Conservation (phyloP, 2,797 vertebrate species). For the Manis javanica region DNA sequence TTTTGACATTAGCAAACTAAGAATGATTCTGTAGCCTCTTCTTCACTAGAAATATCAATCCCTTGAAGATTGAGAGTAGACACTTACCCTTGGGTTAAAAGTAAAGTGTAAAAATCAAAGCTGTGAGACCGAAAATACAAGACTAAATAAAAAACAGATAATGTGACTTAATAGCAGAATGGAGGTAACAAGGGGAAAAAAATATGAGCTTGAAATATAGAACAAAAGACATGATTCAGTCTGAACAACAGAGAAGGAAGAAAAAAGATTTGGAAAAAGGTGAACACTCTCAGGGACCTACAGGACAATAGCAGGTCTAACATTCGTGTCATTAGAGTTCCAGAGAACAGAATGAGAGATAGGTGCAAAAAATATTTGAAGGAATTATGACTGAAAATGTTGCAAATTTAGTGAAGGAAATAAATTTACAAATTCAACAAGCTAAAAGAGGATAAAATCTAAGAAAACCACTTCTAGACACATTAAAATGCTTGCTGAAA, state of each 20-base stretch:
- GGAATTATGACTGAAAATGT: background rate
- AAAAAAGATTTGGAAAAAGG: background rate
- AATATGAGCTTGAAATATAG: background rate
- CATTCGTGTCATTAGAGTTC: background rate
- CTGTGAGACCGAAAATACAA: background rate
- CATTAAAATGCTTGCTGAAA: background rate
- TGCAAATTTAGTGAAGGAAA: background rate
- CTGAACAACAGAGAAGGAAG: background rate
- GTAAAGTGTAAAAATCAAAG: background rate
- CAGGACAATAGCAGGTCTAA: background rate
- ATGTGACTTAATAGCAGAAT: background rate
- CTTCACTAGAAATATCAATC: background rate
- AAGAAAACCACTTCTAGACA: background rate
- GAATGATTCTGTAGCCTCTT: slow-evolving; percentile 3
- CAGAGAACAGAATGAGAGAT: background rate
- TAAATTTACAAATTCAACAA: background rate
- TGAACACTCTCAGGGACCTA: background rate
- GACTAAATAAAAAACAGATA: background rate
- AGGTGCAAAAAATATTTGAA: background rate
- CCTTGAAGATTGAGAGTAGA: background rate
- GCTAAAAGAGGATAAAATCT: background rate
- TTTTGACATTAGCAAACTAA: slow-evolving; percentile 51
- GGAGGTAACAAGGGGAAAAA: background rate
- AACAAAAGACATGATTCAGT: background rate
- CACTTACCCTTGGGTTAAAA: background rate